These are phyloP conservation scores for Actinia tenebrosa DNA, from an alignment of 64 coral and sea anemone genomes.

Conservation along the genomic window DNA sequence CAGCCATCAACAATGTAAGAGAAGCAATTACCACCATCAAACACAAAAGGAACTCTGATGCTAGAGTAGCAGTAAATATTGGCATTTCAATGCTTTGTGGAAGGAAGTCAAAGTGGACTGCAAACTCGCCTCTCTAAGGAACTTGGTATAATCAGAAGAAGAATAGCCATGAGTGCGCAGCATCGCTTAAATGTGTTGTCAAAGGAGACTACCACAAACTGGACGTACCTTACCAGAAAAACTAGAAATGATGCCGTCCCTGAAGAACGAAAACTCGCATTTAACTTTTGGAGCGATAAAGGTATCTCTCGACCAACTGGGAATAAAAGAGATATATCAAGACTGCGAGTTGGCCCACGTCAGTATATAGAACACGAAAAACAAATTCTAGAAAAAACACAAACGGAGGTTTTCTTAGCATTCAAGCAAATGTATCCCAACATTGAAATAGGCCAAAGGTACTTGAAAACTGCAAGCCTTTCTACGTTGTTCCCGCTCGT, in stretches of 20 bases:
- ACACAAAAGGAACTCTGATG: not conserved
- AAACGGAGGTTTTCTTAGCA: constrained; percentile 18
- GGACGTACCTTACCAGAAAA: not conserved
- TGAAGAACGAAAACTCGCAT: not conserved
- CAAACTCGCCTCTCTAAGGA: not conserved
- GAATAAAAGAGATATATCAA: constrained; percentile 11
- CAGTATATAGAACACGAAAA: constrained; percentile 8
- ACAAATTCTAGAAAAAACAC: constrained; percentile 43
- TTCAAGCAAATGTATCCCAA: constrained; percentile 17
- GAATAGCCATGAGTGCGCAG: not conserved
- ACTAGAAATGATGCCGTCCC: constrained; percentile 24
- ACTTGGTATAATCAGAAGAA: not conserved
- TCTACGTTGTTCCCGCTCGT: too few species aligned
- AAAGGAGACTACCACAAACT: not conserved
- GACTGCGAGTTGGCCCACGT: not conserved
- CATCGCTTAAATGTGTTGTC: not conserved
- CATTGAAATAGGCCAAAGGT: too few species aligned
- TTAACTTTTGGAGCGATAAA: constrained; percentile 23
- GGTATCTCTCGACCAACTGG: constrained; percentile 22
- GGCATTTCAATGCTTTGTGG: constrained; percentile 4
- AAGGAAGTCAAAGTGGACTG: not conserved
- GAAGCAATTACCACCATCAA: not conserved
- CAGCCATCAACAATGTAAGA: too few species aligned
- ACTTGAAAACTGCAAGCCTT: too few species aligned
- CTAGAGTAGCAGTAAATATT: not conserved